A percentile compares a stretch with the other conserved stretches of the same genome.
These are phyloP conservation scores for Drosophila tani DNA, from an alignment of 1,140 invertebrate genomes.

Conservation along the genomic window DNA sequence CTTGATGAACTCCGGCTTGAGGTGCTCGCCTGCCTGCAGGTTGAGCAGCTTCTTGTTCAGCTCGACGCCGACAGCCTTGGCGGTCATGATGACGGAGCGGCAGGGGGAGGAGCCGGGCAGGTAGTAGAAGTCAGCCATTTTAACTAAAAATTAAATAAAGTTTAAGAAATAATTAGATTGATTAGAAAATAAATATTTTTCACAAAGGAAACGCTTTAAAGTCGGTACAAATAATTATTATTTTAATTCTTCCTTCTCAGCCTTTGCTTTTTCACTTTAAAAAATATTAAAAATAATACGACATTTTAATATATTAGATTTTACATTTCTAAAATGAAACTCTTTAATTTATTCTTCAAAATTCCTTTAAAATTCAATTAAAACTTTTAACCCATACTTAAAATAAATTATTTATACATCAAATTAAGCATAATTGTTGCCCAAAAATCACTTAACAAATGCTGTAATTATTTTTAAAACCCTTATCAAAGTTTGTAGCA, in stretches of 20 bases:
- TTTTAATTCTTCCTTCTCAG: too few species aligned
- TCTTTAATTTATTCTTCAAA: not conserved
- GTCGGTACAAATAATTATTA: not conserved
- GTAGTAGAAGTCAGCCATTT: slow-evolving; percentile 87
- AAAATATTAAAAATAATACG: too few species aligned
- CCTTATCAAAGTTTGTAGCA: not conserved
- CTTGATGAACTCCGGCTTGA: slow-evolving; percentile 91
- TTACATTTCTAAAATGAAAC: not conserved
- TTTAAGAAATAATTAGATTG: too few species aligned
- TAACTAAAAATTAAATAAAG: slow-evolving; percentile 33
- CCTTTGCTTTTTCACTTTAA: not conserved
- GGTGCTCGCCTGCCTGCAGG: slow-evolving; percentile 88
- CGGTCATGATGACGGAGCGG: slow-evolving; percentile 89
- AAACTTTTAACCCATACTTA: not conserved
- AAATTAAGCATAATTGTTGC: not conserved
- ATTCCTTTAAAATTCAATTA: not conserved
- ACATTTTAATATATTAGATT: too few species aligned
- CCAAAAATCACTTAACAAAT: not conserved
- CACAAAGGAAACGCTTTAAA: too few species aligned
- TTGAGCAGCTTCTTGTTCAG: slow-evolving; percentile 90
- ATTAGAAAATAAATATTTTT: too few species aligned
- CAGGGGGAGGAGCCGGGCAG: slow-evolving; percentile 89
- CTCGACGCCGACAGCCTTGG: slow-evolving; percentile 89
- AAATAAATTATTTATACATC: not conserved
- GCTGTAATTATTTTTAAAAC: not conserved